phyloP scores from a whole-genome alignment of 2,888 invertebrate species.

The Epinotia demarniana region DNA sequence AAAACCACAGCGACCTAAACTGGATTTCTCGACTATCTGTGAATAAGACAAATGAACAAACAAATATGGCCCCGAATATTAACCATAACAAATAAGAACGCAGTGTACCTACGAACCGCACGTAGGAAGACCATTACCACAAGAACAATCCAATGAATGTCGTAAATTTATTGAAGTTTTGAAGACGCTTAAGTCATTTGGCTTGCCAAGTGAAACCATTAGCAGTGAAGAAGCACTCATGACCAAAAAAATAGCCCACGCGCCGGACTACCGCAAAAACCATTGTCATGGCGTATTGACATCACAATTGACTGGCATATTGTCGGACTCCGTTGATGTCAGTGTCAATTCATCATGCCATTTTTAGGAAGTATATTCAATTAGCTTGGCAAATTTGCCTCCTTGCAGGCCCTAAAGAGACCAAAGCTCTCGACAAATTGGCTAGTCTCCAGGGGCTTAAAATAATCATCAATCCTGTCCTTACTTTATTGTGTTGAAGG shows the following conservation, averaged over 20 bases:
- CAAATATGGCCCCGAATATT: constrained; percentile 32
- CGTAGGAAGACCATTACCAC: constrained; percentile 36
- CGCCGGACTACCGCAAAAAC: constrained; percentile 53
- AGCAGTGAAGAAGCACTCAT: constrained; percentile 51
- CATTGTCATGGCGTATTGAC: constrained; percentile 50
- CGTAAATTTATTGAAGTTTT: background rate
- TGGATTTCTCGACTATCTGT: constrained; percentile 26
- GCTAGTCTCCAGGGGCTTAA: constrained; percentile 1
- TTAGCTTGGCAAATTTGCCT: background rate
- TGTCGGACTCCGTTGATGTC: constrained; percentile 20
- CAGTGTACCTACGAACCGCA: constrained; percentile 25
- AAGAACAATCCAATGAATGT: constrained; percentile 7
- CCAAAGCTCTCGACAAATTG: background rate
- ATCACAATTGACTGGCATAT: constrained; percentile 44
- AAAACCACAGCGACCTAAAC: constrained; percentile 22
- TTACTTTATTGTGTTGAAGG: background rate
- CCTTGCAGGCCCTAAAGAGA: background rate
- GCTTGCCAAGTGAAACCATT: constrained; percentile 40
- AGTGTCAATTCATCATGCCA: constrained; percentile 28
- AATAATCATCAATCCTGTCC: background rate
- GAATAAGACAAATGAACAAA: constrained; percentile 30
- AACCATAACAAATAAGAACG: constrained; percentile 32
- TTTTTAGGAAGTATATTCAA: constrained; percentile 15
- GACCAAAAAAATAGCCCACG: constrained; percentile 56
- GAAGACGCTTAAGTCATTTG: constrained; percentile 9